Evolutionary conservation across 2,888 invertebrate genomes (phyloP), one percentile per base, ranked within the genome.

Genomic region (Calameuta idolon): DNA sequence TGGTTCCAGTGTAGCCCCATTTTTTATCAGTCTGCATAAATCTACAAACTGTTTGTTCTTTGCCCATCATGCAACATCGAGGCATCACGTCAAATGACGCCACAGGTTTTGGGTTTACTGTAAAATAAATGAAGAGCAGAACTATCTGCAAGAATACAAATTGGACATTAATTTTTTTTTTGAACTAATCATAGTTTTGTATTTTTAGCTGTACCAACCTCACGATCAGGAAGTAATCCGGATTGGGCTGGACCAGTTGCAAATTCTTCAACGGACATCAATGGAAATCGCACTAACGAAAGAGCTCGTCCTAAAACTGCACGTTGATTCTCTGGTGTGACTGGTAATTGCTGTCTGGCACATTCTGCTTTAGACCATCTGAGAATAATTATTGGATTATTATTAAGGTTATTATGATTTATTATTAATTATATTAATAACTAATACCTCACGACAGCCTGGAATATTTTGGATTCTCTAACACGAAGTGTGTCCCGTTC

Each of bases 211-310:
- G 23, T 69, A 74, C 55, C 34, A 73, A 84, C 90, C 90, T 97
- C 96, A 81, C 95, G 91, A 87, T 97, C 96, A 75, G 95, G 95
- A 1, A 97, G 92, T 37, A 97, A 92, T 0, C 95, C 95, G 83
- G 95, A 95, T 86, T 96, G 95, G 0, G 96, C 96, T 0, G 95
- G 95, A 0, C 95, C 96, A 90, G 94, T 93, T 0, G 96, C 96
- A 90, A 97, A 97, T 90, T 97, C 97, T 89, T 97, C 96, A 0
- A 96, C 95, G 0, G 95, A 95, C 97, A 97, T 97, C 34, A 97
- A 91, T 0, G 97, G 97, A 89, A 97, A 97, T 35, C 97, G 92
- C 77, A 97, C 95, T 1, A 96, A 93, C 69, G 94, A 93, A 83
- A 97, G 93, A 0, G 96, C 95, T 76, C 94, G 90, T 0, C 96